Base-by-base conservation (phyloP, 2,797 vertebrate genomes). In the Sebastes matsubarae region DNA sequence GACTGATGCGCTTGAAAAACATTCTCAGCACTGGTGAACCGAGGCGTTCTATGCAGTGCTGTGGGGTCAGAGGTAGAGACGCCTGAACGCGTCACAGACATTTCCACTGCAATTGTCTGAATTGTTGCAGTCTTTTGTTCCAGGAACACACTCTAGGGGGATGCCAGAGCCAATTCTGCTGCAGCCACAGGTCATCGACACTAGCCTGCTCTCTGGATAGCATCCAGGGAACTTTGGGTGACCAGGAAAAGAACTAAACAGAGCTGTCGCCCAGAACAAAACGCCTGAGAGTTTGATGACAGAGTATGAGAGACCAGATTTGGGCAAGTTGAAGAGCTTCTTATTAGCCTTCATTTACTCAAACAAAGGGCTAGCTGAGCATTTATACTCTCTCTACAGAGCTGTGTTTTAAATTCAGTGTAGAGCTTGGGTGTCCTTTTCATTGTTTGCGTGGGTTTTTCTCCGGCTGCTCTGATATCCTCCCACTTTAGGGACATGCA, bases 1-100 rank as follows among this genome's bases (percentile, higher is more conserved):
- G 85, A 88, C 76, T 84, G 86, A 89, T 86, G 83, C 27, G 27
- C 79, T 84, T 68, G 69, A 83, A 85, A 89, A 86, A 83, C 68
- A 72, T 73, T 70, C 58, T 34, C 67, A 29, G 77, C 79, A 36
- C 36, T 20, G 68, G 70, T 81, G 82, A 89, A 89, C 82, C 38
- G 55, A 38, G 76, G 67, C 54, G 8, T 65, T 82, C 58, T 32
- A 29, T 71, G 80, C 68, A 72, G 76, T 64, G 72, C 65, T 63
- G 52, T 77, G 22, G 77, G 85, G 89, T 89, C 89, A 89, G 79
- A 79, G 76, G 77, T 55, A 80, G 69, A 55, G 66, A 86, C 61
- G 83, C 78, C 73, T 85, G 76, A 84, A 59, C 75, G 79, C 75
- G 3, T 82, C 24, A 25, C 83, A 86, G 77, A 89, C 76, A 83